Conservation (phyloP, 1,140 invertebrate genomes). For the Saccostrea glomerata region DNA sequence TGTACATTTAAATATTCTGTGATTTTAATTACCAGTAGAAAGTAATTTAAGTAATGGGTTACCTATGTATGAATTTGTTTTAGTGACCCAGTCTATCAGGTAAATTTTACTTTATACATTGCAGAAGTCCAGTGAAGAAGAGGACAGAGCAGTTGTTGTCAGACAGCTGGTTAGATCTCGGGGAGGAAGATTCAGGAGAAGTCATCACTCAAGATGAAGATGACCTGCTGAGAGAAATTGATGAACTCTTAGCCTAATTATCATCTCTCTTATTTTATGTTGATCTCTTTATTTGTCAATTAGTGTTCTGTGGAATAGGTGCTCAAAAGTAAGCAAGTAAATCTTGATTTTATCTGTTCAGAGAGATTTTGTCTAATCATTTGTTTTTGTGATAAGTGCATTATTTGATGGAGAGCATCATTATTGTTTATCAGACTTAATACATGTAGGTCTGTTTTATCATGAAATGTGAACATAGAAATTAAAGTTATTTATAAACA, state of each 20-base stretch:
- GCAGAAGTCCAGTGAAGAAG: neutral
- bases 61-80: too few relatives aligned
- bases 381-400: neutral
- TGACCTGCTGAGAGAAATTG: constrained; percentile 39
- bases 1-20: too few relatives aligned
- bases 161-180: constrained; percentile 39
- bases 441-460: too few relatives aligned
- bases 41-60: too few relatives aligned
- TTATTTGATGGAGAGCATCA: neutral
- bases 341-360: neutral
- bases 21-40: too few relatives aligned
- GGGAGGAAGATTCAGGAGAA: neutral
- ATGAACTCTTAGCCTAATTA: constrained; percentile 40
- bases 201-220: constrained; percentile 26
- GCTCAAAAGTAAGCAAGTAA: neutral
- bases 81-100: neutral
- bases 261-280: neutral
- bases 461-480: too few relatives aligned
- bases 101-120: neutral
- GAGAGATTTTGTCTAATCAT: neutral
- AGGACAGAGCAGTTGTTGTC: constrained; percentile 6
- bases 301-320: neutral
- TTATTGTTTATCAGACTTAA: neutral
- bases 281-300: too few relatives aligned
- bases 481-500: too few relatives aligned